Conservation (phyloP, 1,140 invertebrate genomes). For the Hydropsyche tenuis region DNA sequence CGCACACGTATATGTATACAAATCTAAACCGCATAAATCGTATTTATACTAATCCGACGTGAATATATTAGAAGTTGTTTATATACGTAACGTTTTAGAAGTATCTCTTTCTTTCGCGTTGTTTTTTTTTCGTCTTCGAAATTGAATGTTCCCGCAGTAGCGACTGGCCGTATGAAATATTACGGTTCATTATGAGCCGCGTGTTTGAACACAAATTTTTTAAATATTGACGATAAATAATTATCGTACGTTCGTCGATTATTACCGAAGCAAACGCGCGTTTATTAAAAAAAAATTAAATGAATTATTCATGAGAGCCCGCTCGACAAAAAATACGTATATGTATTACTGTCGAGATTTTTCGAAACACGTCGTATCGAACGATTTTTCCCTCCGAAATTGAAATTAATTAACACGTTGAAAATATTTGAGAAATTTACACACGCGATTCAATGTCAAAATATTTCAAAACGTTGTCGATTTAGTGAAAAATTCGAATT, state of each 20-base stretch:
- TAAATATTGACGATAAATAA: slow-evolving; percentile 23
- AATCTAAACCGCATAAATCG: slow-evolving; percentile 39
- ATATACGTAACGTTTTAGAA: not conserved
- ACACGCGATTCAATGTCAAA: no score
- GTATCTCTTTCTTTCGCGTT: not conserved
- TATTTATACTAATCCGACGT: slow-evolving; percentile 41
- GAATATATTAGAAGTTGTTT: slow-evolving; percentile 42
- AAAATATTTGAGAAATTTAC: not conserved
- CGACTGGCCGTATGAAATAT: slow-evolving; percentile 14
- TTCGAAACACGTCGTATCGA: not conserved
- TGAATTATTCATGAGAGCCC: slow-evolving; percentile 6
- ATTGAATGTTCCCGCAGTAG: slow-evolving; percentile 12
- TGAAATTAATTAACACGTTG: slow-evolving; percentile 5
- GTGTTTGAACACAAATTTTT: slow-evolving; percentile 17
- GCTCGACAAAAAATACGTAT: not conserved
- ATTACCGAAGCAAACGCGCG: not conserved
- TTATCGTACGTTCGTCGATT: slow-evolving; percentile 10
- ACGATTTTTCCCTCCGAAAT: not conserved
- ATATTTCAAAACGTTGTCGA: no score
- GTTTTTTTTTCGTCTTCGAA: not conserved
- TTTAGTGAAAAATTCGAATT: no score
- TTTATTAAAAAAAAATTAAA: not conserved
- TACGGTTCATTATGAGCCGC: slow-evolving; percentile 3
- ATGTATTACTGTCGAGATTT: not conserved
- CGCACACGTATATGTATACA: not conserved